Percentiles rank a stretch among this genome's conserved stretches.
Conservation (phyloP, 64 coral and sea anemone genomes). For the Montipora sp. region DNA sequence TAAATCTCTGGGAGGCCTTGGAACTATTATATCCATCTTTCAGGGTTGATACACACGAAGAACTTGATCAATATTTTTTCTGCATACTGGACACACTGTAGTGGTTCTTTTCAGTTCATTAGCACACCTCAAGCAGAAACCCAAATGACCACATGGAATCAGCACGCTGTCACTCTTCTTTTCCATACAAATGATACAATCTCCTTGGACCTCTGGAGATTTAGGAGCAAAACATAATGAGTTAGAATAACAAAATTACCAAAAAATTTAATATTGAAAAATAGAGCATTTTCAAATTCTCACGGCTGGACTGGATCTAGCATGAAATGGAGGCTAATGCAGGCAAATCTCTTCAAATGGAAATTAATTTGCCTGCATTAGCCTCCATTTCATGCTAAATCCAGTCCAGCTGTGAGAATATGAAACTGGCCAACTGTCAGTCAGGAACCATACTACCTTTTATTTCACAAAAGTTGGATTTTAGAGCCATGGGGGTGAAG, state of each 20-base stretch:
- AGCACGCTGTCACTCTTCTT: constrained; percentile 22
- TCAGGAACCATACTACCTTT: too few species aligned
- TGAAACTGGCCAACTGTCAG: too few species aligned
- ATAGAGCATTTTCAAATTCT: too few species aligned
- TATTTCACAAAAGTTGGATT: too few species aligned
- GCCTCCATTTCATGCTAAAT: too few species aligned
- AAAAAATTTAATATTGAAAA: neutral
- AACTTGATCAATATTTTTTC: neutral
- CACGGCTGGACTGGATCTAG: too few species aligned
- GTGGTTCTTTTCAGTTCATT: neutral
- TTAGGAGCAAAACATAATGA: neutral
- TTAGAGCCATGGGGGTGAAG: too few species aligned
- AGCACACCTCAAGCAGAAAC: constrained; percentile 39
- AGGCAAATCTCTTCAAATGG: too few species aligned
- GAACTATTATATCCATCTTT: neutral
- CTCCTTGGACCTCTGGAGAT: neutral
- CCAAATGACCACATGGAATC: constrained; percentile 50
- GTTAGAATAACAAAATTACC: neutral
- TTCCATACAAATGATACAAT: constrained; percentile 61
- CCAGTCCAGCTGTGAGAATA: too few species aligned
- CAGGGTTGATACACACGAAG: constrained; percentile 39
- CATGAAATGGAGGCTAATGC: too few species aligned
- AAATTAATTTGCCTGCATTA: too few species aligned
- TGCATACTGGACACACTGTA: constrained; percentile 50
- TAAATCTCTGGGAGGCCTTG: too few species aligned